phyloP scores from a whole-genome alignment of 2,113 vertebrate species.

The Toxotes jaculatrix region DNA sequence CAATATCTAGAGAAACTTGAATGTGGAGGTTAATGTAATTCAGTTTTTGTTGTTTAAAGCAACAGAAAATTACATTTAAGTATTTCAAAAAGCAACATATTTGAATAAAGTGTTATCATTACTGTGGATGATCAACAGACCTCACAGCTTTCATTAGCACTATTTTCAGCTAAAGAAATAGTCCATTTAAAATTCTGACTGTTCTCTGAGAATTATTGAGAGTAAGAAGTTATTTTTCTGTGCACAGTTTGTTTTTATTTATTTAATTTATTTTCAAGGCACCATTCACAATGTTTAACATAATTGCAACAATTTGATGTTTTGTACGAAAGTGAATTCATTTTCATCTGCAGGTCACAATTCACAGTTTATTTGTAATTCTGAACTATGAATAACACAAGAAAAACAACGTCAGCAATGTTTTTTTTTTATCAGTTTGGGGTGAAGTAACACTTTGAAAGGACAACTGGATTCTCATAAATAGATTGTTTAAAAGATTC shows the following conservation, averaged over 20 bases:
- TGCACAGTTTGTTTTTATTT: background rate
- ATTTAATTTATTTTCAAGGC: background rate
- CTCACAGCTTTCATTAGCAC: too few species aligned
- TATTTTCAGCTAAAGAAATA: too few species aligned
- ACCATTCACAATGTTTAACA: too few species aligned
- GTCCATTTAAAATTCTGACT: too few species aligned
- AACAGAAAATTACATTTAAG: background rate
- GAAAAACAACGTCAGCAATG: background rate
- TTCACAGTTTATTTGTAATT: background rate
- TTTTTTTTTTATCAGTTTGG: background rate
- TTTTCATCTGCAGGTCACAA: background rate
- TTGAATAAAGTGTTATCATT: too few species aligned
- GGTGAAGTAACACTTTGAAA: background rate
- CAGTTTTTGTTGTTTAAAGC: background rate
- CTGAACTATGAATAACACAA: background rate
- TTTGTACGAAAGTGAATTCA: too few species aligned
- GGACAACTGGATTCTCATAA: slow-evolving; percentile 1
- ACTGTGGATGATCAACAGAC: background rate
- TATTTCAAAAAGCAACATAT: too few species aligned
- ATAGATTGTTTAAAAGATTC: slow-evolving; percentile 35
- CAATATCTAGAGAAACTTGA: too few species aligned
- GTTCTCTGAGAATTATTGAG: background rate
- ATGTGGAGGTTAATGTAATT: background rate
- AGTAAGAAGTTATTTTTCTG: too few species aligned
- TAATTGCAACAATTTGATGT: too few species aligned